Percentiles rank a stretch among this genome's conserved stretches.
Evolutionary conservation across 2,888 invertebrate genomes (phyloP).

Genomic region (Flexamia atlantica): DNA sequence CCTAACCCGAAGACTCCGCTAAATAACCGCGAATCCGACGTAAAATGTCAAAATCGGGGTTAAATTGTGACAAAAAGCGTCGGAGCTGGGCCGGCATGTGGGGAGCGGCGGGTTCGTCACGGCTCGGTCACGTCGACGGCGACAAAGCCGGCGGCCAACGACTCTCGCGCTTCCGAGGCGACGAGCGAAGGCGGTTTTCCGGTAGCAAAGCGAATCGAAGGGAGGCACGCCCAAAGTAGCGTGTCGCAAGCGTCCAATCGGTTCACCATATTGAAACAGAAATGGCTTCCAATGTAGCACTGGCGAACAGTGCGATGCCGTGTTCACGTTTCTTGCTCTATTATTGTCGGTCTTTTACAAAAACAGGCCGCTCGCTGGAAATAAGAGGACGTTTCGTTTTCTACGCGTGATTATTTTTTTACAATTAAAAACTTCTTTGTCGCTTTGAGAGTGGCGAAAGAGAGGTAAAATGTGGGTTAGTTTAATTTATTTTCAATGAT

Average conservation of each 20-base stretch:
- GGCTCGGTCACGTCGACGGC: too few relatives aligned
- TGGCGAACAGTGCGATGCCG: neutral
- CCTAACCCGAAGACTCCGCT: too few relatives aligned
- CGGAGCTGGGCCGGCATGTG: too few relatives aligned
- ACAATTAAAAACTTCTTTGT: neutral
- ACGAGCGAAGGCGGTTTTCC: conserved; percentile 43
- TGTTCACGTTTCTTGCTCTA: conserved; percentile 44
- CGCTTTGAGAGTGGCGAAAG: too few relatives aligned
- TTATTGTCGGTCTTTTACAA: conserved; percentile 25
- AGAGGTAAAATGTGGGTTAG: too few relatives aligned
- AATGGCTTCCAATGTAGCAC: conserved; percentile 49
- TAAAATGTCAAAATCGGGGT: too few relatives aligned
- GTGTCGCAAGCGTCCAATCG: conserved; percentile 56
- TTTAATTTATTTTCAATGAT: too few relatives aligned
- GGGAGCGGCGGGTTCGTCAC: too few relatives aligned
- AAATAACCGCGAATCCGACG: too few relatives aligned
- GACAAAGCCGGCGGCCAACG: too few relatives aligned
- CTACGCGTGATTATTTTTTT: neutral
- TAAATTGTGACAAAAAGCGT: too few relatives aligned
- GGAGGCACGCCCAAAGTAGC: conserved; percentile 57
- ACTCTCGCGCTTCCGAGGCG: neutral
- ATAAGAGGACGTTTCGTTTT: conserved; percentile 1
- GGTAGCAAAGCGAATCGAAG: conserved; percentile 57
- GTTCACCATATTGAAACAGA: conserved; percentile 59
- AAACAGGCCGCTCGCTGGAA: conserved; percentile 23